Evolutionary conservation across 1,140 invertebrate genomes (phyloP), one percentile per base, ranked within the genome.

Genomic region (Habropoda laboriosa): DNA sequence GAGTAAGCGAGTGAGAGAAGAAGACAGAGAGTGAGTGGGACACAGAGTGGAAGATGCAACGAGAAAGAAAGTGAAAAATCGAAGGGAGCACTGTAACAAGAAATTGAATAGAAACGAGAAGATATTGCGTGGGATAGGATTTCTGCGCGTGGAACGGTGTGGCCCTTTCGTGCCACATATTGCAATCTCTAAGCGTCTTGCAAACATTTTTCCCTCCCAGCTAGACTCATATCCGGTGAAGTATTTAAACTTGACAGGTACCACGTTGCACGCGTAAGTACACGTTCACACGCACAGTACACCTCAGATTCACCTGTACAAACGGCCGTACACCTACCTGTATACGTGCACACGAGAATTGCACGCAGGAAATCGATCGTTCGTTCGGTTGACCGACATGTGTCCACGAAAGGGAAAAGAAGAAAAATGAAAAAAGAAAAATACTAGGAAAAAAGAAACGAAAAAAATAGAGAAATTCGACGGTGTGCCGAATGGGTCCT

Each of bases 161-260:
- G 38, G 51, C 58, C 53, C n/a, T n/a, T 70, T 42, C 47, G 58
- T 16, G 35, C 51, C 49, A 82, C 57, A 74, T 83, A 79, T 82
- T 84, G 60, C 66, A 35, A n/a, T 6, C 51, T 49, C 74, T 71
- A 67, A 83, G 82, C 78, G 66, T 51, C 38, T 55, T 58, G 66
- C 77, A 85, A 85, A 85, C 80, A 85, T 80, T 85, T 83, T 67
- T 67, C 72, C 40, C 68, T 30, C 49, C 57, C 27, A 55, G 53
- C 45, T 32, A 68, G 57, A 80, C 71, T 85, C 66, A 85, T 85
- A 85, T 83, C 63, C 61, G 53, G 24, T 53, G 12, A 51, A 64
- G 60, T 75, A 75, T 66, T 66, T 53, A 75, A 27, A 75, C 47
- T 42, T 61, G 58, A 42, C 72, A 42, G 60, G 12, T 66, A 49